These are phyloP conservation scores for Hedya salicella DNA, from an alignment of 2,888 invertebrate species.

Conservation along the genomic window DNA sequence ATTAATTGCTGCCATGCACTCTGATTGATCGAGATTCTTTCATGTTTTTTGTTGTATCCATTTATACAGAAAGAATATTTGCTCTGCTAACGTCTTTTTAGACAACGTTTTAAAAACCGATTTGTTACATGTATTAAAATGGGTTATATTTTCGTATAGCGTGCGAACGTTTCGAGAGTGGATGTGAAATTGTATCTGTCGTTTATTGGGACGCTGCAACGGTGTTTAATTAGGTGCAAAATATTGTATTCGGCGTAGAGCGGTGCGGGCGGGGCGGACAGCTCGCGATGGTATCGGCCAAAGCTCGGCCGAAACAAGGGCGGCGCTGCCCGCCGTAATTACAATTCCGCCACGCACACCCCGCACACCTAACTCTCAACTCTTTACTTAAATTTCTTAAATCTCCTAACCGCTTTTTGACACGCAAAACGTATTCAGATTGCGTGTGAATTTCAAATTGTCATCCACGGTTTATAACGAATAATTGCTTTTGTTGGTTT, in stretches of 20 bases:
- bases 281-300: constrained; percentile 69
- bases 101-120: constrained; percentile 72
- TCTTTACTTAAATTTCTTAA: constrained; percentile 74
- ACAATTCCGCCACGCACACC: constrained; percentile 69
- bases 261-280: constrained; percentile 58
- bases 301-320: constrained; percentile 71
- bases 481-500: constrained; percentile 56
- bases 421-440: constrained; percentile 76
- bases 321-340: constrained; percentile 70
- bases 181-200: constrained; percentile 55
- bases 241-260: constrained; percentile 62
- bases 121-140: constrained; percentile 70
- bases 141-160: constrained; percentile 57
- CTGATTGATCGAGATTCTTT: constrained; percentile 76
- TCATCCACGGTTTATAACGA: constrained; percentile 66
- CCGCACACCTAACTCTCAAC: constrained; percentile 47
- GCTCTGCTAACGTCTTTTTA: constrained; percentile 58
- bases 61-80: constrained; percentile 56
- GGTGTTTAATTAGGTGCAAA: constrained; percentile 74
- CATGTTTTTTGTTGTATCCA: constrained; percentile 53
- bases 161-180: constrained; percentile 63
- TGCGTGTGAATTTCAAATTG: constrained; percentile 75
- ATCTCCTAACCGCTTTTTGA: constrained; percentile 73
- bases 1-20: constrained; percentile 72
- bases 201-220: constrained; percentile 52